Evolutionary conservation across 2,797 vertebrate species (phyloP), one percentile per base, ranked within the genome.

Genomic region (Oceanodroma leucorhoa): DNA sequence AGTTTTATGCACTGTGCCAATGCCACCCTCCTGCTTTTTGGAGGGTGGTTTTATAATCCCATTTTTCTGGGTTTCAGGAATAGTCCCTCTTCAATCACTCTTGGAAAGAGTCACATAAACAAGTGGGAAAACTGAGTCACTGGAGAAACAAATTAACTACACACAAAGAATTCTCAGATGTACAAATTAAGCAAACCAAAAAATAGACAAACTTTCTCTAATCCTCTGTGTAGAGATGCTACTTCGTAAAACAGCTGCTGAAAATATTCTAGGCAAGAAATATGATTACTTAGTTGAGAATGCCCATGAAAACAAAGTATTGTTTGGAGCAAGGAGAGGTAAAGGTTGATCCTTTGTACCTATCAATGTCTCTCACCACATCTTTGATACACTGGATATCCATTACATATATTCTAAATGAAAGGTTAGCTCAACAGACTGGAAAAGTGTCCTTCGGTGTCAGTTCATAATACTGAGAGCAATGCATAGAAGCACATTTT

Each of bases 331-430:
- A 53, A 83, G 29, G 61, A 75, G 46, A 81, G 26, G 41, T 60
- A 72, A 77, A 87, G 32, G 14, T 43, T 83, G 46, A 90, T 45
- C 65, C 36, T 66, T 83, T 85, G 55, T 43, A 67, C 14, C 7
- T 57, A 21, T 38, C 66, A 89, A 23, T 46, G 51, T 66, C 83
- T 95, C 29, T 95, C 77, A 94, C 18, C 73, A 80, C 83, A 67
- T 79, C 81, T 92, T 87, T 86, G 72, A 58, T 81, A 73, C 32
- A 89, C 8, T 48, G 70, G 70, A 30, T 95, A 95, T 85, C 78
- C 36, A 64, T 95, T 90, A 95, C 69, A 83, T 29, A 34, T 26
- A 64, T 69, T 60, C 38, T 71, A 82, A 94, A 94, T 46, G 26
- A 87, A 87, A 82, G 70, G 17, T 38, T 73, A 34, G n/a, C 11